Evolutionary conservation across 2,113 vertebrate species (phyloP), one percentile per base, ranked within the genome.

Genomic region (Dasypus novemcinctus): DNA sequence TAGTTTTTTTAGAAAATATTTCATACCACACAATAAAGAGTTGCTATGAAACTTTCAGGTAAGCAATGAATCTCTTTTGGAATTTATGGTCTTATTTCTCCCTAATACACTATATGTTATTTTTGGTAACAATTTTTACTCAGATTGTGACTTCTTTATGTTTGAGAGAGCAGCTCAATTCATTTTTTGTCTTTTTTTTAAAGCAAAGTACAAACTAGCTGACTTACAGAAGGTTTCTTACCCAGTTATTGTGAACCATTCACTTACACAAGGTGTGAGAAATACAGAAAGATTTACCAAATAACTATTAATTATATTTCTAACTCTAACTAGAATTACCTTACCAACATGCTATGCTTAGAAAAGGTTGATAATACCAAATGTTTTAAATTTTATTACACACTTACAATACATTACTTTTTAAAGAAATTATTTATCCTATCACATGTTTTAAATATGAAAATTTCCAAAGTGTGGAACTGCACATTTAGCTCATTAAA

Each of bases 181-280:
- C 29, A 63, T 54, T 23, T 46, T 74, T 61, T 61, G 59, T 25
- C 27, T 64, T 64, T 85, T 72, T 81, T 69, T 43, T 43, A 18
- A 41, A 92, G 36, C 5, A n/a, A 83, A 87, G 33, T 88, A 74
- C 41, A 85, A 88, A 33, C 11, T 33, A 63, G 90, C 36, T 95
- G 93, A 71, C 27, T 93, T 75, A 93, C 36, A 25, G 89, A 69
- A 90, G 25, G 27, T 83, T 87, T 93, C 66, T 78, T 75, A 68
- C 46, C 41, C 5, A 72, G 71, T 88, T n/a, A 84, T 59, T 59
- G 33, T 88, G 87, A 91, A 79, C 91, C 78, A 88, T 61, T 84
- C n/a, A 74, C 29, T 88, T 84, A 68, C 84, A 20, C 33, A 80
- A 79, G 80, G 88, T 93, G 78, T 93, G 78, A 46, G 78, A 91